Evolutionary conservation across 1,140 invertebrate species (phyloP).

Genomic region (Notospermus geniculatus): DNA sequence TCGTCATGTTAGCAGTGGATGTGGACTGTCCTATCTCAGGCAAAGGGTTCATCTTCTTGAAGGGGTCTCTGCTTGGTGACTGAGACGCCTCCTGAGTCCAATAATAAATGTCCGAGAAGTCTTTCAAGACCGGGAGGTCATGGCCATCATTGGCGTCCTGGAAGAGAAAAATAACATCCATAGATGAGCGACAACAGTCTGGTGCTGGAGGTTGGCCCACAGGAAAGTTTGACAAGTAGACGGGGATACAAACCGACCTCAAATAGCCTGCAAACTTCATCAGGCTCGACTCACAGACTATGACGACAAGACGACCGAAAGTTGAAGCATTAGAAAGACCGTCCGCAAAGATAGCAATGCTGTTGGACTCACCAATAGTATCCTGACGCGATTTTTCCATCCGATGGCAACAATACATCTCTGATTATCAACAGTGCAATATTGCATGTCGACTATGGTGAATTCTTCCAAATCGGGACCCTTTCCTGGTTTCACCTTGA

Average conservation of each 20-base stretch:
- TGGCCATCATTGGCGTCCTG: constrained; percentile 44
- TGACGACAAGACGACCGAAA: too few relatives aligned
- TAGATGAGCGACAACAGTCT: background rate
- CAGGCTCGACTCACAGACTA: too few relatives aligned
- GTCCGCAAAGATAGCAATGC: constrained; percentile 5
- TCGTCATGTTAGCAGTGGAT: constrained; percentile 25
- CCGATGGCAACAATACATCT: constrained; percentile 41
- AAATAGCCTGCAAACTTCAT: too few relatives aligned
- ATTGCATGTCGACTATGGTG: constrained; percentile 39
- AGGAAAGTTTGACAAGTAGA: too few relatives aligned
- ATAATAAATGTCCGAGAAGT: constrained; percentile 42
- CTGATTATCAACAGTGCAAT: constrained; percentile 31
- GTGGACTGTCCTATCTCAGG: constrained; percentile 22
- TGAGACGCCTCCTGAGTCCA: constrained; percentile 30
- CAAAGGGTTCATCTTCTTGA: constrained; percentile 19
- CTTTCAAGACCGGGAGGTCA: constrained; percentile 38
- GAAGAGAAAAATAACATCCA: constrained; percentile 11
- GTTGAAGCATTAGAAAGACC: too few relatives aligned
- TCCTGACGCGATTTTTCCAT: constrained; percentile 46
- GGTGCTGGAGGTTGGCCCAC: too few relatives aligned
- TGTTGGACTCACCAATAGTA: constrained; percentile 37
- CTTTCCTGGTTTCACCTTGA: constrained; percentile 34
- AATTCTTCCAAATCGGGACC: constrained; percentile 39
- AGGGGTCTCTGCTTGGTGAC: constrained; percentile 8
- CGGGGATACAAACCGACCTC: too few relatives aligned